Base-by-base conservation (phyloP, 2,888 invertebrate species). In the Drymonia ruficornis region DNA sequence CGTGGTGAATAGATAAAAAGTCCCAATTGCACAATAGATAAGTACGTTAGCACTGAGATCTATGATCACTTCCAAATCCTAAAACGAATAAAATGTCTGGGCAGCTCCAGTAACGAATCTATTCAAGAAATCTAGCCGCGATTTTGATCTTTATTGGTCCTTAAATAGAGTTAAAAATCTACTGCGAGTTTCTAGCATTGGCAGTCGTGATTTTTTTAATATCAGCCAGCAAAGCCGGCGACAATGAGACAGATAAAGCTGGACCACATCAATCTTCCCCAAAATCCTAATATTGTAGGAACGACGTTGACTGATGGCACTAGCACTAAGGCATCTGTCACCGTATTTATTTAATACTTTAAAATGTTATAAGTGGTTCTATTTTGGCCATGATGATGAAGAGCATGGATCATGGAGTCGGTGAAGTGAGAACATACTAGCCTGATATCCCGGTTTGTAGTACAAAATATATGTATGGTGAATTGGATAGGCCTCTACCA, bases 271-370 rank as follows among this genome's bases (percentile, higher is more conserved):
- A 79, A 78, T 78, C 78, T 76, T 74, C 28, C 46, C 36, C 44
- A 49, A 56, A 63, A 63, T 61, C 66, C 71, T 78, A 73, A 79
- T 79, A 79, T 71, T 71, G 70, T 65, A 55, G 56, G 59, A 61
- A 55, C 57, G 78, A 79, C 79, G 61, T 67, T 78, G 79, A 78
- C 70, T 72, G 78, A 78, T 78, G 70, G 62, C 49, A 16, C 15
- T 16, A 40, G 40, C 16, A 9, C 40, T 16, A 36, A 36, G 36
- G n/a, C 9, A 31, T 12, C 31, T 36, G 31, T 11, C 31, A 31
- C 31, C 31, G 9, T 31, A 31, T 31, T 31, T 64, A 74, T 68
- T 70, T 64, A 67, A 70, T 70, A 28, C 28, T 31, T 31, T 11
- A 31, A 31, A 31, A 9, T 9, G 11, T 1, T 31, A 3, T 8